Evolutionary conservation across 2,113 vertebrate genomes (phyloP).

Genomic region (Sebastes schlegelii): DNA sequence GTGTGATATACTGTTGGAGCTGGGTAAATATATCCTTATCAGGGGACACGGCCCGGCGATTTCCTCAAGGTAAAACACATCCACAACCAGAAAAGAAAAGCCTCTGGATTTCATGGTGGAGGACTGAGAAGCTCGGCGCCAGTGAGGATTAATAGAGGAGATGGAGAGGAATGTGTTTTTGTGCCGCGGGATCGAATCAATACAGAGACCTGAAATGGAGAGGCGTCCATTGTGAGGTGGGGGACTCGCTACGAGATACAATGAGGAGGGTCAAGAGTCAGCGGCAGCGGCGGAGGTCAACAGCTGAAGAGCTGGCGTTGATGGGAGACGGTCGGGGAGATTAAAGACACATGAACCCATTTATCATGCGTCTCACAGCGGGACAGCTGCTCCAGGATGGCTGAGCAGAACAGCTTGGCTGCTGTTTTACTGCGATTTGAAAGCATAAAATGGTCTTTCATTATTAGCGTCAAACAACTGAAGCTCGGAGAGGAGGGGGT

Average conservation of each 20-base stretch:
- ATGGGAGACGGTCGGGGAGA: constrained; percentile 42
- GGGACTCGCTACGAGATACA: constrained; percentile 59
- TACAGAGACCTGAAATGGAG: constrained; percentile 59
- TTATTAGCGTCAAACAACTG: constrained; percentile 37
- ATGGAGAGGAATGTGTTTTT: constrained; percentile 46
- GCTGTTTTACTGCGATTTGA: constrained; percentile 21
- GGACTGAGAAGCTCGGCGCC: constrained; percentile 27
- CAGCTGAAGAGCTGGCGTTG: constrained; percentile 74
- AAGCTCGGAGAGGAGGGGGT: not conserved
- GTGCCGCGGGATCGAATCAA: constrained; percentile 58
- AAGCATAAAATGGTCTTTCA: constrained; percentile 39
- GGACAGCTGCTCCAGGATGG: constrained; percentile 16
- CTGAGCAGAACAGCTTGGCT: constrained; percentile 16
- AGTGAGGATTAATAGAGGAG: constrained; percentile 19
- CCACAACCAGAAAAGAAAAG: constrained; percentile 22
- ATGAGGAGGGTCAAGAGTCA: constrained; percentile 77
- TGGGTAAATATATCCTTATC: constrained; percentile 65
- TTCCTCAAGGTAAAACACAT: constrained; percentile 67
- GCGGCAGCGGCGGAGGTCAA: constrained; percentile 69
- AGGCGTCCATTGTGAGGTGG: constrained; percentile 63
- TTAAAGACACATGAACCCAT: constrained; percentile 55
- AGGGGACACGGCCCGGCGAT: constrained; percentile 36
- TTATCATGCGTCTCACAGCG: constrained; percentile 62
- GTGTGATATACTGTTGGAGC: constrained; percentile 46
- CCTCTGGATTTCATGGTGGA: constrained; percentile 37